Percentiles rank a stretch among this genome's conserved stretches.
These are phyloP conservation scores for Sitophilus oryzae DNA, from an alignment of 1,140 invertebrate species.

Conservation along the genomic window DNA sequence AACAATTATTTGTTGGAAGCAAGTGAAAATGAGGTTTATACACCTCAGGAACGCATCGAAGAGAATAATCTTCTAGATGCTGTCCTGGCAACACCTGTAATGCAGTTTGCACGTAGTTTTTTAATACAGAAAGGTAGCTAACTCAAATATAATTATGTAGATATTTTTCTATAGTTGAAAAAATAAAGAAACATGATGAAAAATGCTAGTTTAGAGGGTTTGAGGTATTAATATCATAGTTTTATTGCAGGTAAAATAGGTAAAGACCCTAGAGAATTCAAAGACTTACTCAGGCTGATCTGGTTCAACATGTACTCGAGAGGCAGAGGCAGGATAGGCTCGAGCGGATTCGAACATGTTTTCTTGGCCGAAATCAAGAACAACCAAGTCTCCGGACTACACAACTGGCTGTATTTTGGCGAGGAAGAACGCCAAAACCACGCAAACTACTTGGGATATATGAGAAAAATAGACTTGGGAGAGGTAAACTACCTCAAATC, in stretches of 20 bases:
- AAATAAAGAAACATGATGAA: too few species aligned
- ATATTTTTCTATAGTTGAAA: too few species aligned
- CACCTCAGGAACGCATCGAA: slow-evolving; percentile 65
- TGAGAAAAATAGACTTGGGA: slow-evolving; percentile 63
- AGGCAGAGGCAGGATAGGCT: slow-evolving; percentile 67
- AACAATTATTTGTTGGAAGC: slow-evolving; percentile 74
- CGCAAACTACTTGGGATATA: slow-evolving; percentile 75
- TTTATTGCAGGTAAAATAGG: slow-evolving; percentile 43
- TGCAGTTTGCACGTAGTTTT: slow-evolving; percentile 67
- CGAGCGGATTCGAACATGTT: slow-evolving; percentile 81
- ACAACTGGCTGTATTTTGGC: slow-evolving; percentile 85
- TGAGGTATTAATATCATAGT: too few species aligned
- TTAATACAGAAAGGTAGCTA: slow-evolving; percentile 58
- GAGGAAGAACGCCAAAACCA: slow-evolving; percentile 60
- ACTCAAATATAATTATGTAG: too few species aligned
- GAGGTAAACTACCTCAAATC: slow-evolving; percentile 52
- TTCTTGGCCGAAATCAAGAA: slow-evolving; percentile 79
- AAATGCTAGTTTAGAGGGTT: too few species aligned
- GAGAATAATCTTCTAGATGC: slow-evolving; percentile 70
- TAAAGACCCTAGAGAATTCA: slow-evolving; percentile 60
- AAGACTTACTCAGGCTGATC: slow-evolving; percentile 64
- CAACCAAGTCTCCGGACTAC: slow-evolving; percentile 70
- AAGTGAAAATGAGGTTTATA: slow-evolving; percentile 70
- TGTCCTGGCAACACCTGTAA: slow-evolving; percentile 65
- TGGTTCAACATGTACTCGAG: slow-evolving; percentile 80